phyloP scores from a whole-genome alignment of 2,888 invertebrate species.

The Apodemia duryi region DNA sequence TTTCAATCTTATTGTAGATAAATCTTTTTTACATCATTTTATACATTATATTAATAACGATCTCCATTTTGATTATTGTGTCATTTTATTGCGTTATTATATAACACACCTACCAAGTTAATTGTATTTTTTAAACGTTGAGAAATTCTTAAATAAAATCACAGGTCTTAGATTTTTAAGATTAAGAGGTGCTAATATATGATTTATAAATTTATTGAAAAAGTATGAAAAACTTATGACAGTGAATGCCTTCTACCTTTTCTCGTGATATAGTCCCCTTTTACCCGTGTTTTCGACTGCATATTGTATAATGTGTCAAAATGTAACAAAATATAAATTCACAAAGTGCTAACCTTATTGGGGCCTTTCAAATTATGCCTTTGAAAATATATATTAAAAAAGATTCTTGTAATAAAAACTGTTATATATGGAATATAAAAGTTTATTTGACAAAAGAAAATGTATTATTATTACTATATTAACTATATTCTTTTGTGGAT shows the following conservation, averaged over 20 bases:
- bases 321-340: constrained; percentile 29
- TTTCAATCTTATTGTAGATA: too few species aligned
- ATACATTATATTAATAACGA: not conserved
- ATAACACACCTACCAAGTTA: not conserved
- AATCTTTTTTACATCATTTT: too few species aligned
- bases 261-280: not conserved
- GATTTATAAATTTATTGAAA: constrained; percentile 4
- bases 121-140: not conserved
- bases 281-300: not conserved
- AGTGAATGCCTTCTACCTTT: constrained; percentile 7
- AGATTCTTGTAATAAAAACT: not conserved
- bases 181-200: constrained; percentile 13
- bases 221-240: constrained; percentile 26
- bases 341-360: constrained; percentile 57
- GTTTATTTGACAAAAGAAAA: not conserved
- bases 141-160: constrained; percentile 6
- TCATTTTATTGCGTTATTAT: not conserved
- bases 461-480: not conserved
- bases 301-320: not conserved
- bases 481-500: not conserved
- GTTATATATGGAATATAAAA: not conserved
- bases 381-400: not conserved
- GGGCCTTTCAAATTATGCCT: constrained; percentile 42
- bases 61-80: not conserved
- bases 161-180: constrained; percentile 7